These are phyloP conservation scores for Phrixothrix hirtus DNA, from an alignment of 2,888 invertebrate genomes.

Conservation along the genomic window DNA sequence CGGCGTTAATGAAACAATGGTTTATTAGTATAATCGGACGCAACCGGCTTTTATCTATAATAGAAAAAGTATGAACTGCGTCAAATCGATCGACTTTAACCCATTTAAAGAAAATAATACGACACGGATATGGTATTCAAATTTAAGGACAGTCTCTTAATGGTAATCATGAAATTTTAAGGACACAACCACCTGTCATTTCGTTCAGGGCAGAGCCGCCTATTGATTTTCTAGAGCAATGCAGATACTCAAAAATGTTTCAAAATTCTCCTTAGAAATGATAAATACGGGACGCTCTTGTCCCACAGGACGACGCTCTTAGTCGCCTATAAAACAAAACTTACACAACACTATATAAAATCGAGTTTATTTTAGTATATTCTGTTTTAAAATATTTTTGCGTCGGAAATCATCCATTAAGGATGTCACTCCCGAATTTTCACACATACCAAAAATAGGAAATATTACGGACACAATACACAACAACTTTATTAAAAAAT, in stretches of 20 bases:
- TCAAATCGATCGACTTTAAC: constrained; percentile 11
- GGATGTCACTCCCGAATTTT: constrained; percentile 30
- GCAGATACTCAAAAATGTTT: constrained; percentile 54
- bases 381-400: constrained; percentile 42
- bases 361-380: constrained; percentile 45
- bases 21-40: constrained; percentile 2
- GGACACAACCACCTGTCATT: constrained; percentile 56
- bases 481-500: constrained; percentile 36
- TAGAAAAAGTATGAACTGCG: not conserved
- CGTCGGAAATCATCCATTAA: constrained; percentile 42
- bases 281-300: not conserved
- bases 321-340: constrained; percentile 21
- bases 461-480: constrained; percentile 24
- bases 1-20: constrained; percentile 11
- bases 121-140: not conserved
- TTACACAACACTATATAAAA: constrained; percentile 35
- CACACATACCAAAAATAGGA: constrained; percentile 24
- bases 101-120: not conserved
- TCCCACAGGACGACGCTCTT: constrained; percentile 9
- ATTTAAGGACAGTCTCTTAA: constrained; percentile 10
- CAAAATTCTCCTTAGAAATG: constrained; percentile 35
- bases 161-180: constrained; percentile 33
- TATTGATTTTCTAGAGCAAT: constrained; percentile 58
- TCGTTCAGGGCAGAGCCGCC: constrained; percentile 51
- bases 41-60: not conserved